Base-by-base conservation (phyloP, 2,888 invertebrate species). In the Limnephilus lunatus region DNA sequence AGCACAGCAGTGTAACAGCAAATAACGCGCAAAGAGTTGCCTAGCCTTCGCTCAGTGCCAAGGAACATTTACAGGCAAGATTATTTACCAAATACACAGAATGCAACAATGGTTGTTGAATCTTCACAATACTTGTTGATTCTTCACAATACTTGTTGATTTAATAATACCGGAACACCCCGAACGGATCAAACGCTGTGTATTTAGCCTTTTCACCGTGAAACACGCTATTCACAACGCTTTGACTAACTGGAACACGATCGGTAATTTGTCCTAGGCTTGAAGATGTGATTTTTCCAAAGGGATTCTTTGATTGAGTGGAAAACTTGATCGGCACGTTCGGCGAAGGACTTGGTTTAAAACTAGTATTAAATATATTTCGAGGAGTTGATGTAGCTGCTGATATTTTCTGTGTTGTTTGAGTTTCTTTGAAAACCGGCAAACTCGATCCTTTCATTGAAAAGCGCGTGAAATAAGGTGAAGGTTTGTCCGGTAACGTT, bases 131-230 rank as follows among this genome's bases (percentile, higher is more conserved):
- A 80, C 25, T 30, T 15, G 53, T 25, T 44, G 44, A 44, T 12
- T 44, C 44, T 53, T 68, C 31, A 31, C 30, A 87, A 31, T 31
- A 80, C 25, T 30, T 15, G 53, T 25, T 31, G 15, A 39, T 32
- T 91, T 87, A 90, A 31, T 92, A 92, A 88, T 92, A 92, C 80
- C 92, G 19, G 44, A 92, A 92, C 5, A 92, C 87, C 3, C 86
- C 85, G 25, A 86, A 68, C 3, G 90, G 31, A 80, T 92, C 92
- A 81, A 82, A 92, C 3, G 90, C 53, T 14, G 92, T 92, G 25
- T 35, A 92, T 12, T 86, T 90, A 68, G 80, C 87, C 82, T 90
- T 90, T 11, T 80, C 31, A n/a, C 19, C 19, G n/a, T 30, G 81
- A 81, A 89, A 89, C 25, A 35, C 87, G 53, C 85, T 85, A 39